Percentiles rank a stretch among this genome's conserved stretches.
These are phyloP conservation scores for Coreius guichenoti DNA, from an alignment of 2,797 vertebrate species.

Conservation along the genomic window DNA sequence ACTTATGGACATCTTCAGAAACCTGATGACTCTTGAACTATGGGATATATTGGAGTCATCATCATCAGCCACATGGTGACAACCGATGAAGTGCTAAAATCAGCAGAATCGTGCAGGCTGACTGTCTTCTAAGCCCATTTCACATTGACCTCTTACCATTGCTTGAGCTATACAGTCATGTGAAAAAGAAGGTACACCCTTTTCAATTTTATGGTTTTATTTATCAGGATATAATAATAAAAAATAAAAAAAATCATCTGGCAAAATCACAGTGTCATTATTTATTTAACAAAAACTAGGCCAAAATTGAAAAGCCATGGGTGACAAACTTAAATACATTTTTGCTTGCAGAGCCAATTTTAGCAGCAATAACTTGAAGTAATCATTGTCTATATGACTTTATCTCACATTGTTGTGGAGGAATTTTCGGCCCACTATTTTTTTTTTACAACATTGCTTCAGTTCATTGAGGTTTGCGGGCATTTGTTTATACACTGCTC, in stretches of 20 bases:
- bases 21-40: conserved; percentile 26
- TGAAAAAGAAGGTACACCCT: neutral
- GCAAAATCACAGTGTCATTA: too few relatives aligned
- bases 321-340: neutral
- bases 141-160: neutral
- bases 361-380: neutral
- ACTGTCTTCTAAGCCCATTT: neutral
- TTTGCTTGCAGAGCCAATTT: neutral
- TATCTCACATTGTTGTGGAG: too few relatives aligned
- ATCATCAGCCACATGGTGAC: neutral
- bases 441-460: neutral
- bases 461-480: neutral
- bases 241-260: neutral
- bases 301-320: neutral
- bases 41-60: conserved; percentile 1
- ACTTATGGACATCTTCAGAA: conserved; percentile 26
- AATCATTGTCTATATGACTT: too few relatives aligned
- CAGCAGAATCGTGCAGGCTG: neutral
- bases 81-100: neutral
- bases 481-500: too few relatives aligned
- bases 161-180: neutral
- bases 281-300: neutral
- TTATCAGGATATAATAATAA: neutral
- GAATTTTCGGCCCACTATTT: too few relatives aligned
- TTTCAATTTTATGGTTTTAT: neutral